phyloP scores from a whole-genome alignment of 2,797 vertebrate species.

The Gymnocypris eckloni region DNA sequence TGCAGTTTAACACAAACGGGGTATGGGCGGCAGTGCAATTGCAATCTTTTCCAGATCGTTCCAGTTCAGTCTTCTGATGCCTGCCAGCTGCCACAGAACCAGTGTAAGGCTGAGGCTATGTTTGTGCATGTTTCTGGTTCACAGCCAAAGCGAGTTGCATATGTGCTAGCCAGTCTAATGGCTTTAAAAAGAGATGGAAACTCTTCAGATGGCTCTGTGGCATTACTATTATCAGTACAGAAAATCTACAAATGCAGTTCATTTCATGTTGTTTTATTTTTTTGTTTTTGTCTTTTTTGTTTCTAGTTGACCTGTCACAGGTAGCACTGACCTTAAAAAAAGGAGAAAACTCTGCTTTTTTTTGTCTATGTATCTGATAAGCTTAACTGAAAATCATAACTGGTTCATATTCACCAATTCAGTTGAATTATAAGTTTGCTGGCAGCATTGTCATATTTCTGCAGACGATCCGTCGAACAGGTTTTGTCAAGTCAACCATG shows the following conservation, averaged over 20 bases:
- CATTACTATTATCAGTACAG: neutral
- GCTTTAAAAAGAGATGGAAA: neutral
- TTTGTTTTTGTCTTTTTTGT: neutral
- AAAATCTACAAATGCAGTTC: neutral
- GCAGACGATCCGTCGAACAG: neutral
- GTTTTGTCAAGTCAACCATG: neutral
- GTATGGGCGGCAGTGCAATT: neutral
- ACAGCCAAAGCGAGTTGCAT: neutral
- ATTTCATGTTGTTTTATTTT: neutral
- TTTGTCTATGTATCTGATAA: neutral
- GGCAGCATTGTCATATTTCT: neutral
- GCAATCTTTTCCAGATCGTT: neutral
- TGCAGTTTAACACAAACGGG: neutral
- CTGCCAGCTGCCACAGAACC: neutral
- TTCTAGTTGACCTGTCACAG: neutral
- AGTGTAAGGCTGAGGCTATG: neutral
- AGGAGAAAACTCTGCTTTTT: neutral
- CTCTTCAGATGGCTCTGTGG: neutral
- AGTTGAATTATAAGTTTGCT: neutral
- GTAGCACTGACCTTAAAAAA: neutral
- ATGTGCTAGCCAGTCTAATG: neutral
- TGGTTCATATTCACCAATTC: neutral
- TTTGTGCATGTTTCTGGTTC: neutral
- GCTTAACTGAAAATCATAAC: neutral
- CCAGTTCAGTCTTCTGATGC: neutral